Percentiles rank a stretch among this genome's conserved stretches.
Conservation (phyloP, 2,797 vertebrate species). For the Okamejei kenojei region DNA sequence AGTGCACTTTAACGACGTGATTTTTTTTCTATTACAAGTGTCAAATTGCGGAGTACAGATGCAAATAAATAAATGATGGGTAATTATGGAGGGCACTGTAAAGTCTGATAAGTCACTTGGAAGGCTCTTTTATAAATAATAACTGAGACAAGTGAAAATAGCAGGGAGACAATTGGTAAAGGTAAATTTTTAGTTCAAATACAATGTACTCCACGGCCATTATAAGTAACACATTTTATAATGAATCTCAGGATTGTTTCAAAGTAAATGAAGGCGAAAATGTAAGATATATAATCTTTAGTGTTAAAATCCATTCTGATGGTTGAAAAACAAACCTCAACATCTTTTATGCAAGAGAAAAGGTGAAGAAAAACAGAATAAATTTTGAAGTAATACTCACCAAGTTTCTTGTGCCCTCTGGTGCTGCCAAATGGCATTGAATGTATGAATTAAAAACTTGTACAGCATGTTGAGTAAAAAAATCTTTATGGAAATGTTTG, state of each 20-base stretch:
- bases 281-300: background rate
- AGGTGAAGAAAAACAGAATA: background rate
- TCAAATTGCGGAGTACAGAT: too few relatives aligned
- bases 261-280: background rate
- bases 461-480: slow-evolving; percentile 88
- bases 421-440: slow-evolving; percentile 94
- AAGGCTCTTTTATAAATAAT: background rate
- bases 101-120: background rate
- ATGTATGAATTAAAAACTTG: slow-evolving; percentile 99
- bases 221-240: background rate
- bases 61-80: too few relatives aligned
- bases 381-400: slow-evolving; percentile 60
- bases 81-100: too few relatives aligned
- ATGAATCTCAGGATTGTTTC: background rate
- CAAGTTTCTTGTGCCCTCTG: slow-evolving; percentile 95
- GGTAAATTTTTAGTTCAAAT: background rate
- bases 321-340: background rate
- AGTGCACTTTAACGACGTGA: too few relatives aligned
- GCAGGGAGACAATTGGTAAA: background rate
- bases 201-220: background rate
- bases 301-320: background rate
- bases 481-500: slow-evolving; percentile 93
- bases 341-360: background rate
- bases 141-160: background rate
- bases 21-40: too few relatives aligned